Evolutionary conservation across 2,888 invertebrate species (phyloP).

Genomic region (Clusia tigrina): DNA sequence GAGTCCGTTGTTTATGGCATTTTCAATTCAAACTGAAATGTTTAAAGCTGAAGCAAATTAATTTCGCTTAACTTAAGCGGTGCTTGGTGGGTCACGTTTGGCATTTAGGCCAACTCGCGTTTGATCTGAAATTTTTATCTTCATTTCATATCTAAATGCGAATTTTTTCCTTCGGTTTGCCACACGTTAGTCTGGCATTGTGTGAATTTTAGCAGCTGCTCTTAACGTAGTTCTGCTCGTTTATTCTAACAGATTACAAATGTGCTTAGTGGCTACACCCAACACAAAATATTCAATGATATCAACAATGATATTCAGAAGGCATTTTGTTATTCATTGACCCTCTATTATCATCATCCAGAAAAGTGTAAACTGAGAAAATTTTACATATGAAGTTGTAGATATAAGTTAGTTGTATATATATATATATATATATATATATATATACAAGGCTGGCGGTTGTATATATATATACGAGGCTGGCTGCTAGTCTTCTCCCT

Average conservation of each 20-base stretch:
- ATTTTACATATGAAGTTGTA: no score
- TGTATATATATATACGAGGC: no score
- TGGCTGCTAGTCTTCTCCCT: no score
- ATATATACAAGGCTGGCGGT: no score
- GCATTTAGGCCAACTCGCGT: constrained; percentile 24
- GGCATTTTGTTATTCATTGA: no score
- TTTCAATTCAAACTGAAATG: constrained; percentile 1
- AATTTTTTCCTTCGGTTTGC: constrained; percentile 40
- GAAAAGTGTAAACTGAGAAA: no score
- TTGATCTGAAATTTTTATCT: constrained; percentile 55
- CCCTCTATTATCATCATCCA: no score
- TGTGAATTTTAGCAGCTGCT: constrained; percentile 50
- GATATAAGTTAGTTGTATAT: no score
- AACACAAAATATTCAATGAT: not conserved
- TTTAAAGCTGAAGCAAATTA: not conserved
- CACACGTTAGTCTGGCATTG: constrained; percentile 11
- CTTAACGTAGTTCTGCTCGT: constrained; percentile 44
- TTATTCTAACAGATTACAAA: constrained; percentile 31
- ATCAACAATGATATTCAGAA: no score
- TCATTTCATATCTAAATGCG: constrained; percentile 56
- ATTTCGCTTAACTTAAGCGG: not conserved
- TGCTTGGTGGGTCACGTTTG: not conserved
- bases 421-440: no score
- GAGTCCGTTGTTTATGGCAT: no score
- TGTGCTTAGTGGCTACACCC: not conserved